Evolutionary conservation across 2,797 vertebrate genomes (phyloP).

Genomic region (Sebastes trivittatus): DNA sequence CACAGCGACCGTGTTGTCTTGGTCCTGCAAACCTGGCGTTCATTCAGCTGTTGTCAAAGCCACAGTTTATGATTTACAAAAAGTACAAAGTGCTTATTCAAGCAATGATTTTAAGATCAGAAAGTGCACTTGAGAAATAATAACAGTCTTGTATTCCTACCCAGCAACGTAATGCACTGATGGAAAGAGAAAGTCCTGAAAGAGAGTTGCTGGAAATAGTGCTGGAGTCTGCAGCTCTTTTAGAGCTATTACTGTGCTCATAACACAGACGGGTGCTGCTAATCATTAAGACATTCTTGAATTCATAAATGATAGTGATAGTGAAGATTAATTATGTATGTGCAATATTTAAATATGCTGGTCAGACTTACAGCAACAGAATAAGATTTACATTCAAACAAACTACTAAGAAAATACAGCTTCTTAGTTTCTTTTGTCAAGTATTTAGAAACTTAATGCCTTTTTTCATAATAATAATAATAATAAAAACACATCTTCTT

Average conservation of each 20-base stretch:
- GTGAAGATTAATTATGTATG: not conserved
- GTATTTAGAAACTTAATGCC: not conserved
- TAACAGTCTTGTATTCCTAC: not conserved
- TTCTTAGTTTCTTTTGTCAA: not conserved
- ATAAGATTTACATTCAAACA: not conserved
- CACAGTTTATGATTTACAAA: constrained; percentile 12
- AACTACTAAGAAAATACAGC: not conserved
- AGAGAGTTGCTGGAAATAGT: not conserved
- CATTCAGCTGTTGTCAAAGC: constrained; percentile 4
- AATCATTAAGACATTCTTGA: not conserved
- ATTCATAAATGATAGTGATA: not conserved
- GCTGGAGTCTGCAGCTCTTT: not conserved
- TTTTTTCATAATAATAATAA: not conserved
- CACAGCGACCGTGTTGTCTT: constrained; percentile 21
- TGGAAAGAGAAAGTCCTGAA: constrained; percentile 17
- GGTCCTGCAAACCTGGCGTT: not conserved
- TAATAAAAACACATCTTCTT: not conserved
- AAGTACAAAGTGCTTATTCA: not conserved
- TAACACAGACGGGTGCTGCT: not conserved
- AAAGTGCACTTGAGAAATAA: constrained; percentile 22
- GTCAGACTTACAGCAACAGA: not conserved
- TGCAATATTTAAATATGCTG: not conserved
- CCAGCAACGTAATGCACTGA: not conserved
- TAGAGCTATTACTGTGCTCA: not conserved
- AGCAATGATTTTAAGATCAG: not conserved